Base-by-base conservation (phyloP, 37 sponge, comb jelly and placozoan genomes). In the Axinella damicornis region DNA sequence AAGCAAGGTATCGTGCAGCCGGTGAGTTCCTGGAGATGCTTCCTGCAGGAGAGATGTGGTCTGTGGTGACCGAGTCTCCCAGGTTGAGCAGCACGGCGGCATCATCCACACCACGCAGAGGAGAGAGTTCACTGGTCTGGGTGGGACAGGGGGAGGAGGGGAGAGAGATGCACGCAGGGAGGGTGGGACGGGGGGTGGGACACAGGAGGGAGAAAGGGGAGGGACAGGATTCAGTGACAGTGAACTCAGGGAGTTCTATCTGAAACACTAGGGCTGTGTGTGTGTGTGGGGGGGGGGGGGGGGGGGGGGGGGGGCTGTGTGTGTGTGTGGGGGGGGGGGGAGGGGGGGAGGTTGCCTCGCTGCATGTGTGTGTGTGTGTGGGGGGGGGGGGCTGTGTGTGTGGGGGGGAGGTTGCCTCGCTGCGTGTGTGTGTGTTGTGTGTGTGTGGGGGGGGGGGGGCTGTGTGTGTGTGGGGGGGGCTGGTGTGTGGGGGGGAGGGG, bases 31-130 rank as follows among this genome's bases (percentile, higher is more conserved):
- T 81, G 25, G 98, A 91, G 28, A 97, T 95, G 80, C 91, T 90
- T 0, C 98, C 98, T 37, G 98, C 98, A 30, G 98, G 98, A 68
- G 88, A 86, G 63, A 97, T 95, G 75, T 97, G 98, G 72, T 97
- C 96, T 16, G 96, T 95, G 28, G 98, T 95, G 39, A 97, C 98
- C 53, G 90, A 89, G 86, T 97, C 98, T 20, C 98, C 95, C 18
- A 97, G 89, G 56, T 87, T 80, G 57, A 97, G 88, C 20, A 97
- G 86, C 22, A 90, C 94, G 40, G 56, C 60, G 0, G 89, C 98
- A 57, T 83, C 69, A 22, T 63, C 62, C 27, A 97, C 58, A 55
- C 79, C 63, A 20, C 27, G 31, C 34, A 84, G 13, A 0, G 77
- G 68, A 1, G 92, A 87, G 9, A 83, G 58, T 0, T 91, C 90